Conservation (phyloP, 2,888 invertebrate species). For the Tromatobia lineatoria region DNA sequence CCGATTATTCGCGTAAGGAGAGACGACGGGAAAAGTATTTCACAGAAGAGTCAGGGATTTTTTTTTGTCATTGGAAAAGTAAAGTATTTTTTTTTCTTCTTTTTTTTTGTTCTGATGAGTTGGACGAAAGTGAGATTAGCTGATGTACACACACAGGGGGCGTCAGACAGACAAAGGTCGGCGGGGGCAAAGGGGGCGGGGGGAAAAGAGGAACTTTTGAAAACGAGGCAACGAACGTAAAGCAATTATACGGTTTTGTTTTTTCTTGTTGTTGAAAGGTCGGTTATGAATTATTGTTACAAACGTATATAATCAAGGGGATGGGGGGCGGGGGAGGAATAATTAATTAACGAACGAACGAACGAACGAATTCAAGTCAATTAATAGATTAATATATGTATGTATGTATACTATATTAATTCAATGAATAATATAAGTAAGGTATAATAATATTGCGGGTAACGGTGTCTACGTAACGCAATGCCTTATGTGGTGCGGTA, state of each 20-base stretch:
- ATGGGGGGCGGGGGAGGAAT: conserved; percentile 59
- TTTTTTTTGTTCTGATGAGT: background rate
- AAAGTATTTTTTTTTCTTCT: background rate
- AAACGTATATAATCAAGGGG: conserved; percentile 58
- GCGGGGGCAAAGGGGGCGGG: background rate
- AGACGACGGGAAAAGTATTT: conserved; percentile 5
- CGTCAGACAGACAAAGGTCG: conserved; percentile 11
- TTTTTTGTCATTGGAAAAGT: conserved; percentile 15
- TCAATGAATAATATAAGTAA: conserved; percentile 76
- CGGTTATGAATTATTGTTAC: conserved; percentile 14
- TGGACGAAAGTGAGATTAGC: conserved; percentile 25
- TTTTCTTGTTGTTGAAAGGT: conserved; percentile 25
- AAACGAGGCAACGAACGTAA: conserved; percentile 58
- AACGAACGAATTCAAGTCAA: conserved; percentile 73
- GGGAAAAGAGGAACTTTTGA: conserved; percentile 10
- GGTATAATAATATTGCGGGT: conserved; percentile 84
- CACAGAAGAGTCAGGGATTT: conserved; percentile 12
- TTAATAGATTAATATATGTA: conserved; percentile 49
- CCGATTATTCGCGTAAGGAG: conserved; percentile 30
- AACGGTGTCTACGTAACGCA: conserved; percentile 85
- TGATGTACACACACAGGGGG: conserved; percentile 41
- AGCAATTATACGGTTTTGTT: conserved; percentile 42
- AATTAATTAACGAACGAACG: conserved; percentile 73
- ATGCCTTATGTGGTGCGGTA: conserved; percentile 85
- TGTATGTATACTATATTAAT: conserved; percentile 39